Conservation (phyloP, 2,888 invertebrate species). For the Yponomeuta malinellus region DNA sequence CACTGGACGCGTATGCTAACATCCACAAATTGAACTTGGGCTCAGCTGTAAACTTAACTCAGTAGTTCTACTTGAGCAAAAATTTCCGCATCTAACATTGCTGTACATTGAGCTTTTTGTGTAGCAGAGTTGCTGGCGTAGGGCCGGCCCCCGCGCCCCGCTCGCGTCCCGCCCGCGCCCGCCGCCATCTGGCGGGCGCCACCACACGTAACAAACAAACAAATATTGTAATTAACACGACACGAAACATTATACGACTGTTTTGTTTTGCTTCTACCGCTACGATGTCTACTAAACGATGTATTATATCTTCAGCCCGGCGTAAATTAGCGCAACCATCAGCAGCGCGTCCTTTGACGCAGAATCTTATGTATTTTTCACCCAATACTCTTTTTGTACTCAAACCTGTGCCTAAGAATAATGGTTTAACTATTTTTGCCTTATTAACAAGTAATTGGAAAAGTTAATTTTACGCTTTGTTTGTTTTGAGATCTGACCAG, state of each 20-base stretch:
- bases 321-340: constrained; percentile 43
- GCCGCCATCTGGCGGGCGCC: background rate
- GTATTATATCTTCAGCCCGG: constrained; percentile 37
- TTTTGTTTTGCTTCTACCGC: constrained; percentile 75
- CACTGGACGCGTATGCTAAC: constrained; percentile 32
- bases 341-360: constrained; percentile 51
- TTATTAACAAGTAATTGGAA: constrained; percentile 57
- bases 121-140: constrained; percentile 49
- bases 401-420: constrained; percentile 61
- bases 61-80: constrained; percentile 61
- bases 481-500: constrained; percentile 60
- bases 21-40: constrained; percentile 35
- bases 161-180: background rate
- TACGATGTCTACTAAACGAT: constrained; percentile 71
- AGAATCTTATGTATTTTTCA: constrained; percentile 73
- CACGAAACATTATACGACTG: constrained; percentile 61
- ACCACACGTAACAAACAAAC: constrained; percentile 44
- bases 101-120: constrained; percentile 75
- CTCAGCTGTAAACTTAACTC: constrained; percentile 57
- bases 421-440: constrained; percentile 47
- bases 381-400: constrained; percentile 70
- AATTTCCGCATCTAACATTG: constrained; percentile 71
- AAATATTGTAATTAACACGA: constrained; percentile 70
- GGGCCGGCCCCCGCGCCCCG: background rate
- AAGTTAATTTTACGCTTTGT: constrained; percentile 53